These are phyloP conservation scores for Nemotelus pantherinus DNA, from an alignment of 2,888 invertebrate genomes.

Conservation along the genomic window DNA sequence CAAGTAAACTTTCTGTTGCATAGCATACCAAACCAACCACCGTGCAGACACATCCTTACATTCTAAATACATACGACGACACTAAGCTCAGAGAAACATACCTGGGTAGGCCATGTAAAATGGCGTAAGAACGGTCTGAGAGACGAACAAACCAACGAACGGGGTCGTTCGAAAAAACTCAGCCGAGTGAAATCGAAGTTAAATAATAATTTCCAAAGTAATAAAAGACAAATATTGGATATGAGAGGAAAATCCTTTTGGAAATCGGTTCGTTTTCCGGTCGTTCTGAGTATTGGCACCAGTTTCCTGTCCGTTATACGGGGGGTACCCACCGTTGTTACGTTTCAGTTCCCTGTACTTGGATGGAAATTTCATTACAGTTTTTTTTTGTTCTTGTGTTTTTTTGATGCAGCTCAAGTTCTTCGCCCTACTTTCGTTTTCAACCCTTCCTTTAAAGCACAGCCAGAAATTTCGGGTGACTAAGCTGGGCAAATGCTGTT, in stretches of 20 bases:
- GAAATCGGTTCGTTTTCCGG: slow-evolving; percentile 33
- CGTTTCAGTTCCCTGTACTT: no score
- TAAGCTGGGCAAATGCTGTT: no score
- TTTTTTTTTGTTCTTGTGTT: no score
- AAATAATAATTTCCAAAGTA: slow-evolving; percentile 37
- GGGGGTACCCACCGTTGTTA: no score
- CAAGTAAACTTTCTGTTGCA: background rate
- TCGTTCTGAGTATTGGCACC: background rate
- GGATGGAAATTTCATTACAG: no score
- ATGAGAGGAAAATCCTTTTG: slow-evolving; percentile 26
- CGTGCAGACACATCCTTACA: background rate
- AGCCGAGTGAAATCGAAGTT: slow-evolving; percentile 36
- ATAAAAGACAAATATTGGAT: slow-evolving; percentile 40
- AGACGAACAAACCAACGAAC: no score
- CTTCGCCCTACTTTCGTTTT: no score
- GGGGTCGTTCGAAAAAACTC: background rate
- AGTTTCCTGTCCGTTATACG: no score
- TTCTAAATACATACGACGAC: background rate
- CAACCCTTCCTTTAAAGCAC: no score
- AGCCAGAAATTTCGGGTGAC: no score
- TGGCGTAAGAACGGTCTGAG: background rate
- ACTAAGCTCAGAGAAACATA: background rate
- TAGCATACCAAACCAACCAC: background rate
- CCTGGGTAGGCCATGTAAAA: background rate
- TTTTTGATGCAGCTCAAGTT: no score